Percentiles rank a stretch among this genome's conserved stretches.
Evolutionary conservation across 2,113 vertebrate species (phyloP).

Genomic region (Xiphophorus maculatus): DNA sequence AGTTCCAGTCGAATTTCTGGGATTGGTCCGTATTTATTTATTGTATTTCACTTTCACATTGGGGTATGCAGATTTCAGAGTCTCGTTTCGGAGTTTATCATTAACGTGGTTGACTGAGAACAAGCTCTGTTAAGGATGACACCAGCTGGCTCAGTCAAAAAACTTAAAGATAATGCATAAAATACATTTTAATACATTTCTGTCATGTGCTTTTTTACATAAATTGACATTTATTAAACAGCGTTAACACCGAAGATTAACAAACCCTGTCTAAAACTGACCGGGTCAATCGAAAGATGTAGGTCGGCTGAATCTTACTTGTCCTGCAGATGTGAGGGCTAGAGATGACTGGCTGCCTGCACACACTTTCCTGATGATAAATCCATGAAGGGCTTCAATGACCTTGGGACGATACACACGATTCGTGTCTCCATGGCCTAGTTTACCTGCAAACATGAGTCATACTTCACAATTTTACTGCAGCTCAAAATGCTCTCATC

Average conservation of each 20-base stretch:
- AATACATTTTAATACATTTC: no score
- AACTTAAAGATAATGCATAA: no score
- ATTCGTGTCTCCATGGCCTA: slow-evolving; percentile 85
- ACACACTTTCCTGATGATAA: slow-evolving; percentile 84
- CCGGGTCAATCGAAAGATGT: not conserved
- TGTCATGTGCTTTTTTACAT: no score
- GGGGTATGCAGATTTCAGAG: no score
- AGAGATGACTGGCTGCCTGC: slow-evolving; percentile 84
- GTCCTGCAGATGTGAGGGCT: slow-evolving; percentile 84
- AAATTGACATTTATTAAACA: no score
- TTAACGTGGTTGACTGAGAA: no score
- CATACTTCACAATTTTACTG: not conserved
- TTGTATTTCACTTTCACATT: no score
- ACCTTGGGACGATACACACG: slow-evolving; percentile 84
- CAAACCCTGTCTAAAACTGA: not conserved
- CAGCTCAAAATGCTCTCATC: not conserved
- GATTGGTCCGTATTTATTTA: no score
- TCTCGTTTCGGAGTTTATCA: no score
- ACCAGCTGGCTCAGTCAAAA: no score
- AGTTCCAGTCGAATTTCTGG: no score
- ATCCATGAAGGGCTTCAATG: slow-evolving; percentile 82
- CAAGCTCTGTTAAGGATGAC: no score
- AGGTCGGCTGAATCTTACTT: slow-evolving; percentile 67
- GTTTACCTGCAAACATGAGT: slow-evolving; percentile 77
- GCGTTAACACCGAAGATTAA: not conserved